Evolutionary conservation across 2,113 vertebrate genomes (phyloP).

Genomic region (Pitta sordida): DNA sequence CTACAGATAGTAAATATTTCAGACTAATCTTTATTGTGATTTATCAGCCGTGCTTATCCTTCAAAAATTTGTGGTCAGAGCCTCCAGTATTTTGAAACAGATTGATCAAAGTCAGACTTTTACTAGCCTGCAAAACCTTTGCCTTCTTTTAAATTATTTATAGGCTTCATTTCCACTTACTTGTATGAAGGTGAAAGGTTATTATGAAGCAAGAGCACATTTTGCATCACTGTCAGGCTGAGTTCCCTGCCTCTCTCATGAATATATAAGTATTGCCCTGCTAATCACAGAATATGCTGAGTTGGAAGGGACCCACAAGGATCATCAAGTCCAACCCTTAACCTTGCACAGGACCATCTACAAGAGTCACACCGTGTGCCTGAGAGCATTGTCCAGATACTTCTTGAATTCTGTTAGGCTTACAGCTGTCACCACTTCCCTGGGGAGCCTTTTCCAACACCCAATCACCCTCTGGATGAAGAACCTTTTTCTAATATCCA

Average conservation of each 20-base stretch:
- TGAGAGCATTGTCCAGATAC: neutral
- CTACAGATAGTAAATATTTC: conserved; percentile 26
- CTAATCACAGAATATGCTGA: neutral
- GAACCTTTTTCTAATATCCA: neutral
- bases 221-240: neutral
- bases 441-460: neutral
- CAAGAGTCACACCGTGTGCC: neutral
- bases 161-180: neutral
- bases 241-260: neutral
- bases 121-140: neutral
- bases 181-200: neutral
- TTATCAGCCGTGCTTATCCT: conserved; percentile 2
- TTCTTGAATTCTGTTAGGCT: neutral
- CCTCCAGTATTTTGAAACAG: neutral
- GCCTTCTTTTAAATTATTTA: neutral
- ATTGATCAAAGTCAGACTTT: neutral
- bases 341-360: neutral
- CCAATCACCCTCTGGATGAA: neutral
- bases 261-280: neutral
- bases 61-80: neutral
- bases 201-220: neutral
- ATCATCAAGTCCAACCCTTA: neutral
- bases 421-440: neutral
- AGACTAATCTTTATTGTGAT: neutral
- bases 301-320: neutral